Evolutionary conservation across 2,797 vertebrate species (phyloP).

Genomic region (Danio choprae): DNA sequence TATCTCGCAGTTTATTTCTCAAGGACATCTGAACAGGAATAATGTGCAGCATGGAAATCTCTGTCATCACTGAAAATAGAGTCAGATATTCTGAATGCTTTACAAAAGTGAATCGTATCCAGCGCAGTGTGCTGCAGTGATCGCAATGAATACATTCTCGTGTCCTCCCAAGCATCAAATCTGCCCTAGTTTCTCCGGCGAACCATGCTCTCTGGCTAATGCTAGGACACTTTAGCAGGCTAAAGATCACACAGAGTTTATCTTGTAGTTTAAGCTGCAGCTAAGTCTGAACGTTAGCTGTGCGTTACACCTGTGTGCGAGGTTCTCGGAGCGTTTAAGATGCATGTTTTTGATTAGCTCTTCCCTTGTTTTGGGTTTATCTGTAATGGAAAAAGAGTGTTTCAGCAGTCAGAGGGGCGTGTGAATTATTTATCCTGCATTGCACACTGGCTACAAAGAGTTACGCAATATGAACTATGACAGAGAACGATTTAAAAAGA

Average conservation of each 20-base stretch:
- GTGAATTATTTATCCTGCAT: constrained; percentile 48
- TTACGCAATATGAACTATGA: constrained; percentile 34
- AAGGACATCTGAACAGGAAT: constrained; percentile 46
- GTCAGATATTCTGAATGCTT: constrained; percentile 48
- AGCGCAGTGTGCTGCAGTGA: constrained; percentile 48
- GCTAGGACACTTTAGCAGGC: constrained; percentile 40
- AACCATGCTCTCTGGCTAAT: constrained; percentile 34
- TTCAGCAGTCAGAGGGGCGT: constrained; percentile 27
- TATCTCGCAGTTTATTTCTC: constrained; percentile 41
- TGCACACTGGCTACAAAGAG: constrained; percentile 36
- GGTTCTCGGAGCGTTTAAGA: constrained; percentile 3
- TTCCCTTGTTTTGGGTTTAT: constrained; percentile 30
- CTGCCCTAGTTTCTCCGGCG: constrained; percentile 54
- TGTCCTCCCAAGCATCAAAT: constrained; percentile 58
- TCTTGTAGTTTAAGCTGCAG: constrained; percentile 37
- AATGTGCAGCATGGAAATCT: constrained; percentile 51
- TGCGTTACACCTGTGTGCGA: constrained; percentile 5
- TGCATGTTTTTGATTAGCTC: constrained; percentile 14
- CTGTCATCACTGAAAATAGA: constrained; percentile 56
- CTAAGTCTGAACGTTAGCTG: constrained; percentile 9
- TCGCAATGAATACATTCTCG: constrained; percentile 55
- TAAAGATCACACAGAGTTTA: constrained; percentile 40
- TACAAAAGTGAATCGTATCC: constrained; percentile 59
- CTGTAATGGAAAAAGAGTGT: constrained; percentile 50
- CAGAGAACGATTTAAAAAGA: neutral